Conservation (phyloP, 2,797 vertebrate genomes). For the Enteromius paludinosus region DNA sequence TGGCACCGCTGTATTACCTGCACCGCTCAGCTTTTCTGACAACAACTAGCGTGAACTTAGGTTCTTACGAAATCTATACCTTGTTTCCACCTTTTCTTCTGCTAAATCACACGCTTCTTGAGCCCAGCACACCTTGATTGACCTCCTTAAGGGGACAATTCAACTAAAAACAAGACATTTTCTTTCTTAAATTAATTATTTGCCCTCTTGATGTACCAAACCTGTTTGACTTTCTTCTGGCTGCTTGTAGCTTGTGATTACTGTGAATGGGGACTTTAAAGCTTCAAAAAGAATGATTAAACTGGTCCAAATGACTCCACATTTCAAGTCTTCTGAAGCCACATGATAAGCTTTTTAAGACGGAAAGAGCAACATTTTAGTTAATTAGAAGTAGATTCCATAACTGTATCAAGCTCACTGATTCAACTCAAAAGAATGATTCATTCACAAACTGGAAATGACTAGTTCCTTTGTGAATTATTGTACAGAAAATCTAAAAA, state of each 20-base stretch:
- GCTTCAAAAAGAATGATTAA: neutral
- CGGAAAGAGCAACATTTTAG: neutral
- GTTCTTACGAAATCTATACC: neutral
- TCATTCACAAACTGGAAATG: neutral
- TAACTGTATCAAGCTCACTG: neutral
- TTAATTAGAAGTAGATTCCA: neutral
- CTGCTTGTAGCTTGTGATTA: neutral
- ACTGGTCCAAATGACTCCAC: neutral
- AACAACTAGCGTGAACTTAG: neutral
- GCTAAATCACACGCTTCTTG: neutral
- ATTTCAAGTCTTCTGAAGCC: neutral
- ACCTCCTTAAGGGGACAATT: neutral
- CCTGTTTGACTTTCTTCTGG: neutral
- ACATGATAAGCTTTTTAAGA: neutral
- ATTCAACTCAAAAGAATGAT: constrained; percentile 1
- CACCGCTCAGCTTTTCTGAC: neutral
- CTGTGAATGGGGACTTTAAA: neutral
- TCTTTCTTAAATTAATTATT: neutral
- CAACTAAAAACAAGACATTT: neutral
- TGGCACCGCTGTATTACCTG: constrained; percentile 27
- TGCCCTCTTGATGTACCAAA: neutral
- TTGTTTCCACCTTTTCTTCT: neutral
- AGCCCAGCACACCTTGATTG: neutral
- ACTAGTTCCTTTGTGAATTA: no score
- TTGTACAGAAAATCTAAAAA: neutral